Conservation (phyloP, 2,797 vertebrate species). For the Galagoides demidoff region DNA sequence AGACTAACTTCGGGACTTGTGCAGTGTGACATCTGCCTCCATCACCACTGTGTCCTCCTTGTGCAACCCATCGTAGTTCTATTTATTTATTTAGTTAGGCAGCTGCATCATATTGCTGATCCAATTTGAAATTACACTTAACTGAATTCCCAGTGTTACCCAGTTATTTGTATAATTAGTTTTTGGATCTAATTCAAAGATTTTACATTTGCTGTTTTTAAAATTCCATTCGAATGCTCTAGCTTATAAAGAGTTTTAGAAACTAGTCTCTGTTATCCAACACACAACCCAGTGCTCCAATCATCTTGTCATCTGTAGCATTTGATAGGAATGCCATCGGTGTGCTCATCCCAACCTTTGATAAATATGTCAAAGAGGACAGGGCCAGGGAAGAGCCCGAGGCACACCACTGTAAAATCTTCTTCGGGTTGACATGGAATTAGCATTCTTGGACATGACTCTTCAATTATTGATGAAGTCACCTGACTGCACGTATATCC, state of each 20-base stretch:
- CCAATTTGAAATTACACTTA: slow-evolving; percentile 58
- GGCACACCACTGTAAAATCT: slow-evolving; percentile 66
- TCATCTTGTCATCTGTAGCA: slow-evolving; percentile 61
- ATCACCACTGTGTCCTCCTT: not conserved
- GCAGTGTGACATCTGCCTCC: slow-evolving; percentile 21
- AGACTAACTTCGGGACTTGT: not conserved
- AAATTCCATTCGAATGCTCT: slow-evolving; percentile 48
- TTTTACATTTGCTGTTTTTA: slow-evolving; percentile 47
- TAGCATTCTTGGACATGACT: slow-evolving; percentile 77
- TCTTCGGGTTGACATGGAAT: slow-evolving; percentile 78
- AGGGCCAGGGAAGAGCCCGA: slow-evolving; percentile 66
- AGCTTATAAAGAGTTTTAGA: slow-evolving; percentile 57
- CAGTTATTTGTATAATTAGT: slow-evolving; percentile 60
- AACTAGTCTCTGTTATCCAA: slow-evolving; percentile 49
- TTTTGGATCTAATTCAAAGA: slow-evolving; percentile 48
- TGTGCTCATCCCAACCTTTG: slow-evolving; percentile 70
- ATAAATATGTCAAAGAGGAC: slow-evolving; percentile 79
- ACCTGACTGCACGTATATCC: slow-evolving; percentile 24
- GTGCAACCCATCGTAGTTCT: slow-evolving; percentile 5
- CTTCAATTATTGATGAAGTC: slow-evolving; percentile 80
- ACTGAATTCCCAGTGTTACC: slow-evolving; percentile 57
- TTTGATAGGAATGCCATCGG: slow-evolving; percentile 65
- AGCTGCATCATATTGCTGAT: slow-evolving; percentile 40
- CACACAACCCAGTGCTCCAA: not conserved
- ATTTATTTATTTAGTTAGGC: slow-evolving; percentile 59